These are phyloP conservation scores for Colletes latitarsis DNA, from an alignment of 1,140 invertebrate species.

Conservation along the genomic window DNA sequence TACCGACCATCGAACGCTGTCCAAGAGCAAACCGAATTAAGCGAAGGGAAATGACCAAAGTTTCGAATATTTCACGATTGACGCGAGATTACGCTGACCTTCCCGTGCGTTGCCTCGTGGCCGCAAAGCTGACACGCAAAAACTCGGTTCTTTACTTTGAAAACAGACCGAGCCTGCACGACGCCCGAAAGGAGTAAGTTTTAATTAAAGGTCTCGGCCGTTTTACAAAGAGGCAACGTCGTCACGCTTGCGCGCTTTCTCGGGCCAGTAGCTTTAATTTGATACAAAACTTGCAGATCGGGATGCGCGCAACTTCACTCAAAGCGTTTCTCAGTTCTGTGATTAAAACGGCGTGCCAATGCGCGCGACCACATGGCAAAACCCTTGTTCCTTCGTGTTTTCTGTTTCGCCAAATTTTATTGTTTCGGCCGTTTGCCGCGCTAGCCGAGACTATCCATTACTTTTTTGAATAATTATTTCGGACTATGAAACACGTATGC, in stretches of 20 bases:
- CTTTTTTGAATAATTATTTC: too few relatives aligned
- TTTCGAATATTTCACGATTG: too few relatives aligned
- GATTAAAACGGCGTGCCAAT: background rate
- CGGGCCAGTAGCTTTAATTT: constrained; percentile 11
- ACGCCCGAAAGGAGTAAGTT: constrained; percentile 21
- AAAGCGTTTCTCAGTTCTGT: background rate
- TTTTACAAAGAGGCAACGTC: constrained; percentile 39
- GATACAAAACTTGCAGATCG: background rate
- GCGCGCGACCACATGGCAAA: background rate
- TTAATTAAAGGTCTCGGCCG: constrained; percentile 51
- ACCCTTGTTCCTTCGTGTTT: too few relatives aligned
- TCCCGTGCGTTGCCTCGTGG: background rate
- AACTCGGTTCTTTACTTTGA: constrained; percentile 20
- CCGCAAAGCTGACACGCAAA: constrained; percentile 4
- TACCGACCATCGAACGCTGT: too few relatives aligned
- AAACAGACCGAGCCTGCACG: constrained; percentile 14
- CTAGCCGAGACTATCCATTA: too few relatives aligned
- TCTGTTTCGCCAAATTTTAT: too few relatives aligned
- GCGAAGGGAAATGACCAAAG: too few relatives aligned
- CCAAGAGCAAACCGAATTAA: background rate
- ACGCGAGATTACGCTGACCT: too few relatives aligned
- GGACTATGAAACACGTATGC: too few relatives aligned
- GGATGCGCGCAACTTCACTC: background rate
- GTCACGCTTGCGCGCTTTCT: constrained; percentile 1
- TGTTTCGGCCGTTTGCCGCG: too few relatives aligned